These are phyloP conservation scores for Peromyscus aztecus DNA, from an alignment of 2,797 vertebrate species.

Conservation along the genomic window DNA sequence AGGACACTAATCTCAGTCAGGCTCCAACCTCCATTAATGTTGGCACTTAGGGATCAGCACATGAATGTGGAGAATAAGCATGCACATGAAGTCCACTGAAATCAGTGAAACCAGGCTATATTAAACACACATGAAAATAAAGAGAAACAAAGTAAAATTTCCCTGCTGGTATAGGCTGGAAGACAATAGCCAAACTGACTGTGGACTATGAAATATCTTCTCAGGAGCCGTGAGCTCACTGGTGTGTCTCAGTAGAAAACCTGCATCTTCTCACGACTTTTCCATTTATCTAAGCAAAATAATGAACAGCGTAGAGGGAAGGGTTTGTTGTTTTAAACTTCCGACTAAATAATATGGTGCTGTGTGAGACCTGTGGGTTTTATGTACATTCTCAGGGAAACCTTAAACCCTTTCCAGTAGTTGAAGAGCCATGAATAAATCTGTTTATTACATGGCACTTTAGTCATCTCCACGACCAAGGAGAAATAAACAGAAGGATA, in stretches of 20 bases:
- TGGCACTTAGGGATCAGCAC: not conserved
- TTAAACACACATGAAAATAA: not conserved
- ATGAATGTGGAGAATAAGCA: not conserved
- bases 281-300: not conserved
- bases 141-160: not conserved
- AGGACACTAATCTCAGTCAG: not conserved
- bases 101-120: not conserved
- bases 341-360: not conserved
- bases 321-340: not conserved
- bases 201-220: not conserved
- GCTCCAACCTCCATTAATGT: not conserved
- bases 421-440: not conserved
- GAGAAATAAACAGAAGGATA: not conserved
- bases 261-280: not conserved
- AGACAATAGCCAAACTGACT: not conserved
- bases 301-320: not conserved
- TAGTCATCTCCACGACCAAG: not conserved
- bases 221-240: not conserved
- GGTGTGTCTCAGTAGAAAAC: not conserved
- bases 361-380: not conserved
- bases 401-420: not conserved
- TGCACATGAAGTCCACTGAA: too few relatives aligned
- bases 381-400: conserved; percentile 58
- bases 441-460: not conserved
- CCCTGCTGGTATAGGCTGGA: not conserved